A percentile compares a stretch with the other conserved stretches of the same genome.
Evolutionary conservation across 2,113 vertebrate genomes (phyloP).

Genomic region (Oreochromis tanganicae): DNA sequence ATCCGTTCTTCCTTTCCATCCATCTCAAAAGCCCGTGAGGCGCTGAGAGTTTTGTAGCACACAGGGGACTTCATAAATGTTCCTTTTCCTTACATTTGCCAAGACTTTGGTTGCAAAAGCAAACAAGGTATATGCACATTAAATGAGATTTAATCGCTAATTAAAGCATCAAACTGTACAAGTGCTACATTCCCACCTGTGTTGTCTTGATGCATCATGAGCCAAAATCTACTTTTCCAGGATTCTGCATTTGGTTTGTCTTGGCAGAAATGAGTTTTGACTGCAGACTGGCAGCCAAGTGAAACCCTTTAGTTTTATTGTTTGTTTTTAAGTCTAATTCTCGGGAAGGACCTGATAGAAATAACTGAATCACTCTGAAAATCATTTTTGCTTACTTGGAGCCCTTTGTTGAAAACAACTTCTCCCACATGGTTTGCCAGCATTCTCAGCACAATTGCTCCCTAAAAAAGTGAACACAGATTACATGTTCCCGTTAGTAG

Average conservation of each 20-base stretch:
- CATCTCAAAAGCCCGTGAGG: not conserved
- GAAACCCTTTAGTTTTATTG: not conserved
- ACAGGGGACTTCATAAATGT: not conserved
- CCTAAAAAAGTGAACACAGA: slow-evolving; percentile 35
- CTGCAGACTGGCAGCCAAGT: not conserved
- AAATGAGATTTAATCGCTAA: not conserved
- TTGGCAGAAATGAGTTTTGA: not conserved
- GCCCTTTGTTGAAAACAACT: slow-evolving; percentile 26
- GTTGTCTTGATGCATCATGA: not conserved
- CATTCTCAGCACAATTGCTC: slow-evolving; percentile 70
- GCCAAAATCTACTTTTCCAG: not conserved
- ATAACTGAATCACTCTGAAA: not conserved
- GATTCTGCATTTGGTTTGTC: not conserved
- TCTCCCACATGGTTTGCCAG: slow-evolving; percentile 41
- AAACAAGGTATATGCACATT: not conserved
- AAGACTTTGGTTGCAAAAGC: not conserved
- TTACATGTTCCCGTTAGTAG: not conserved
- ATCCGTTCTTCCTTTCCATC: not conserved
- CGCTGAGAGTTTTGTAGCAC: not conserved
- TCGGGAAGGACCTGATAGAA: not conserved
- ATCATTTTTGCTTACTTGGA: slow-evolving; percentile 50
- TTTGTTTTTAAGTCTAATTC: not conserved
- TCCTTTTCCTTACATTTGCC: not conserved
- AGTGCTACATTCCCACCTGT: not conserved
- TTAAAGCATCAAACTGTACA: not conserved